Evolutionary conservation across 2,888 invertebrate species (phyloP), one percentile per base, ranked within the genome.

Genomic region (Parascotia fuliginaria): DNA sequence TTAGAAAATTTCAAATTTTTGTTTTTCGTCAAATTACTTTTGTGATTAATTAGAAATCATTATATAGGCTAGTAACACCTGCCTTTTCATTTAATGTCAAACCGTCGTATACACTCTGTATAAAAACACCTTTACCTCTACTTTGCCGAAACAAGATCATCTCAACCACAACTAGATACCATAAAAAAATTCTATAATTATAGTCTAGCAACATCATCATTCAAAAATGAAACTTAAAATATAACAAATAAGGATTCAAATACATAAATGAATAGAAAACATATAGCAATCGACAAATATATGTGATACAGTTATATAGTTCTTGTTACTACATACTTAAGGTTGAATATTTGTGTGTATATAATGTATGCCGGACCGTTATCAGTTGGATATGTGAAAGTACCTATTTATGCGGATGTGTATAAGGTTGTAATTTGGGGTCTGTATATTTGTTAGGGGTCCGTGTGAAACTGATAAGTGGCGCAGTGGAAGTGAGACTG

Each of bases 361-460:
- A 58, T 71, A 11, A 43, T 69, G 65, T 71, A 67, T 69, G 58
- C 50, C 49, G 29, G 33, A 71, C 70, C 67, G 70, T 71, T 71
- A 68, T 33, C 6, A 46, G 62, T 60, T 55, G 55, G 39, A 37
- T 40, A 45, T 70, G 64, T 61, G 70, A 70, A 70, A 70, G 68
- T 70, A 50, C n/a, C n/a, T 37, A 22, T 37, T 53, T 50, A 55
- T 57, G 65, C 27, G 57, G 49, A 9, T 14, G 24, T 9, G 36
- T 37, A 22, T 42, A 41, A 13, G 19, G 29, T 42, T 51, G 49
- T 34, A 13, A 57, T 40, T 43, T 13, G 3, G 14, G 36, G 29
- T 22, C 31, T 14, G 32, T 32, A 14, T 32, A 32, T 1, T 14
- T 15, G 2, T 16, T 33, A 14, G 5, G 13, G 13, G 7, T 24